Evolutionary conservation across 2,113 vertebrate species (phyloP).

Genomic region (Ceyx margarethae): DNA sequence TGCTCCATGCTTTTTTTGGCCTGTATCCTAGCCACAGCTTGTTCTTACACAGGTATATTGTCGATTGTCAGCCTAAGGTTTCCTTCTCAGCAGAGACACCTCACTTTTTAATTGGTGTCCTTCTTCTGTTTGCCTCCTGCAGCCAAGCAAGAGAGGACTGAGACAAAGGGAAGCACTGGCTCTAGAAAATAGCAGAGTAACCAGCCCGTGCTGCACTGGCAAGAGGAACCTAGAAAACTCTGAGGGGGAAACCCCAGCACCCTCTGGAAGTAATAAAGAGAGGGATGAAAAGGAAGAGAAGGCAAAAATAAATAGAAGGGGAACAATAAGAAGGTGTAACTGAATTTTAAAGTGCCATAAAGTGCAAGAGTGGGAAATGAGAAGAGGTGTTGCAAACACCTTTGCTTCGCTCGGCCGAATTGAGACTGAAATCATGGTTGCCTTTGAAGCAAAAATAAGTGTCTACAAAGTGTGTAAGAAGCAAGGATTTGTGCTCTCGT

Average conservation of each 20-base stretch:
- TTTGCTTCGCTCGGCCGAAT: not conserved
- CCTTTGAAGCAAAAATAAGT: not conserved
- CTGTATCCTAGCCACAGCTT: not conserved
- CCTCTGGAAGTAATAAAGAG: not conserved
- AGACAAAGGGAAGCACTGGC: not conserved
- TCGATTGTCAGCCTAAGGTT: not conserved
- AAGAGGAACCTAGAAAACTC: not conserved
- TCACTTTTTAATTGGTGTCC: not conserved
- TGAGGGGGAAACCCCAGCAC: not conserved
- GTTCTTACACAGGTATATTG: not conserved
- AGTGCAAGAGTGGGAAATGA: not conserved
- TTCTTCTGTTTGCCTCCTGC: not conserved
- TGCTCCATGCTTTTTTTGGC: not conserved
- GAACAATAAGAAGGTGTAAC: conserved; percentile 14
- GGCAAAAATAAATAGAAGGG: not conserved
- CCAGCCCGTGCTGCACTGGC: not conserved
- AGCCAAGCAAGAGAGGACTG: not conserved
- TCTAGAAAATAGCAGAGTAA: not conserved
- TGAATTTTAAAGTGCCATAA: not conserved
- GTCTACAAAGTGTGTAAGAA: not conserved
- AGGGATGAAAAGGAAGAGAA: not conserved
- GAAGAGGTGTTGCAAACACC: not conserved
- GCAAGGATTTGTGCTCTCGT: not conserved
- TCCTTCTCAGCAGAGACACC: not conserved
- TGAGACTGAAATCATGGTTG: not conserved